Evolutionary conservation across 2,888 invertebrate species (phyloP).

Genomic region (Erannis defoliaria): DNA sequence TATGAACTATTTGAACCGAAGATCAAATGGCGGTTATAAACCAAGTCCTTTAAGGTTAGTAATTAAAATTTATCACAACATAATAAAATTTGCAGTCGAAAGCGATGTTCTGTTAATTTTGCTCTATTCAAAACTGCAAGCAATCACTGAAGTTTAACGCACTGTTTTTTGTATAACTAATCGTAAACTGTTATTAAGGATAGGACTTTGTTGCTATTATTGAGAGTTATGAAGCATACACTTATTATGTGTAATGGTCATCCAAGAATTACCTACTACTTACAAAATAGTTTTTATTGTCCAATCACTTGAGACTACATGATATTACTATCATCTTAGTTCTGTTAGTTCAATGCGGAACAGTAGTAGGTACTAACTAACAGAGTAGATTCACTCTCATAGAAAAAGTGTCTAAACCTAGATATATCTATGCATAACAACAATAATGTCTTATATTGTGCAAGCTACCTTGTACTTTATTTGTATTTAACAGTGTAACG

Average conservation of each 20-base stretch:
- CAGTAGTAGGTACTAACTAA: no score
- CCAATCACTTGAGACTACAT: no score
- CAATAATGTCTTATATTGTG: no score
- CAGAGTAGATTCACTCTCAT: no score
- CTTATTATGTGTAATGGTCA: neutral
- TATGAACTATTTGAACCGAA: slow-evolving; percentile 67
- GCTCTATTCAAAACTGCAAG: slow-evolving; percentile 54
- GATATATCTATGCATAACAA: no score
- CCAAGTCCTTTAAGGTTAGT: slow-evolving; percentile 55
- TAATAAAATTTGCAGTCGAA: slow-evolving; percentile 59
- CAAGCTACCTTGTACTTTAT: no score
- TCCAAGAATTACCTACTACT: neutral
- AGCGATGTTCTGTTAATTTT: slow-evolving; percentile 59
- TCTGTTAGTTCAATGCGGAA: no score
- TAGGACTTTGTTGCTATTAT: slow-evolving; percentile 21
- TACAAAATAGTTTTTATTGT: no score
- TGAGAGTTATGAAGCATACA: neutral
- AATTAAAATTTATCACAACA: slow-evolving; percentile 73
- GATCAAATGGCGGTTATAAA: slow-evolving; percentile 59
- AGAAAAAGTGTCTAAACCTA: no score
- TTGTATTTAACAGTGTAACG: no score
- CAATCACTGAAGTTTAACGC: slow-evolving; percentile 41
- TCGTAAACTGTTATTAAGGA: slow-evolving; percentile 17
- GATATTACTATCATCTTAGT: no score
- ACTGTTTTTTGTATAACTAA: slow-evolving; percentile 30